Evolutionary conservation across 1,140 invertebrate species (phyloP).

Genomic region (Galleria mellonella): DNA sequence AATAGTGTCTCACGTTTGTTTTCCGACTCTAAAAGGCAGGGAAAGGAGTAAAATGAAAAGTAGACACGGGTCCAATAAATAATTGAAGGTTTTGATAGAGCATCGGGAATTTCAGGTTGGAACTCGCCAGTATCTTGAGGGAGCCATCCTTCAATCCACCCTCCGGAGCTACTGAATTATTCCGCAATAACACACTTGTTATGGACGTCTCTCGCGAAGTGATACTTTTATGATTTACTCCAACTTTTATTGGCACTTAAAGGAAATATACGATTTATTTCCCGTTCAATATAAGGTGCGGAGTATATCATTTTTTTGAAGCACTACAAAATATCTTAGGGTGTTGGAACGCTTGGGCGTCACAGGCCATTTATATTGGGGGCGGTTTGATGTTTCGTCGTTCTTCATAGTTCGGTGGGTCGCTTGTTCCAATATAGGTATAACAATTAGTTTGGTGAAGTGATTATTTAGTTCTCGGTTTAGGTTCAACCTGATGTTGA

Average conservation of each 20-base stretch:
- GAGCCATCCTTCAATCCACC: conserved; percentile 62
- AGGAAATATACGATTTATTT: conserved; percentile 72
- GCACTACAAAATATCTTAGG: conserved; percentile 43
- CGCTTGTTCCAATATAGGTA: background rate
- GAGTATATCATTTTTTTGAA: conserved; percentile 65
- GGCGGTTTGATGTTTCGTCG: conserved; percentile 15
- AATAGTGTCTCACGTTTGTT: conserved; percentile 53
- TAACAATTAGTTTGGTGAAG: background rate
- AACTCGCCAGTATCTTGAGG: conserved; percentile 42
- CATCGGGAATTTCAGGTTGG: conserved; percentile 54
- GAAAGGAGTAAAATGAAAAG: conserved; percentile 70
- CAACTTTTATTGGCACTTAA: conserved; percentile 74
- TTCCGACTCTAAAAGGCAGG: conserved; percentile 38
- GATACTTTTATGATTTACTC: conserved; percentile 74
- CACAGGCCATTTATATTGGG: conserved; percentile 46
- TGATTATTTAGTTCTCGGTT: no score
- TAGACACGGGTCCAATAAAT: conserved; percentile 71
- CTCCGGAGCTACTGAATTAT: conserved; percentile 65
- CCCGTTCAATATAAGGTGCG: conserved; percentile 64
- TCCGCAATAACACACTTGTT: conserved; percentile 72
- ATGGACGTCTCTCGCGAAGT: conserved; percentile 65
- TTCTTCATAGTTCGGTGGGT: background rate
- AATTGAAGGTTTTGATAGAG: conserved; percentile 70
- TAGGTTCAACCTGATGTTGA: no score
- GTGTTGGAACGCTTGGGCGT: conserved; percentile 31